Evolutionary conservation across 1,140 invertebrate species (phyloP).

Genomic region (Lethrus apterus): DNA sequence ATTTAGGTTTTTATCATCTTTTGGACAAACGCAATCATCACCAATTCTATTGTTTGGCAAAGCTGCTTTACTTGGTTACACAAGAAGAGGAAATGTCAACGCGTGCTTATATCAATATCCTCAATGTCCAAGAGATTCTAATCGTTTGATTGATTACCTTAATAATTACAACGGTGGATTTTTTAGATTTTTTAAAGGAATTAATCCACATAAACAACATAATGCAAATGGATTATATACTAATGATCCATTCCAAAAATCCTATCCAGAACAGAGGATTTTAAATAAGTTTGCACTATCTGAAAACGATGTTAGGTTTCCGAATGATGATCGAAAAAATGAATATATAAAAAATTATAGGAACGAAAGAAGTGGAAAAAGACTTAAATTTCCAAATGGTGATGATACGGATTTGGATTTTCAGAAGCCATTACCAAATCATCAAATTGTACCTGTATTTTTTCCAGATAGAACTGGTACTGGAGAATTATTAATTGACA

Average conservation of each 20-base stretch:
- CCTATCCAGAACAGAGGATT: constrained; percentile 25
- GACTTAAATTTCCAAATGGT: constrained; percentile 20
- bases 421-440: constrained; percentile 29
- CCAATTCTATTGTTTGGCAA: constrained; percentile 62
- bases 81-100: constrained; percentile 51
- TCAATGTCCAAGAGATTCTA: constrained; percentile 63
- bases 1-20: constrained; percentile 44
- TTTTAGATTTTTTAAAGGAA: constrained; percentile 65
- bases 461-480: constrained; percentile 43
- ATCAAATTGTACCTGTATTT: constrained; percentile 31
- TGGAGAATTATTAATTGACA: constrained; percentile 39
- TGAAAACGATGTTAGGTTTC: constrained; percentile 16
- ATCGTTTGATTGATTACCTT: constrained; percentile 65
- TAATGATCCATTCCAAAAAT: background rate
- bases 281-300: constrained; percentile 21
- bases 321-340: constrained; percentile 12
- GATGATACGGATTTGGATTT: constrained; percentile 22
- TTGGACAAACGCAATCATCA: constrained; percentile 44
- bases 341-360: too few relatives aligned
- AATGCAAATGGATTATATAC: background rate
- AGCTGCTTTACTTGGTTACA: constrained; percentile 63
- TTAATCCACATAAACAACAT: constrained; percentile 17
- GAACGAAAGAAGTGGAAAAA: background rate
- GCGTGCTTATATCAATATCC: constrained; percentile 60
- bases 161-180: constrained; percentile 83